Evolutionary conservation across 2,888 invertebrate species (phyloP).

Genomic region (Geotrupes spiniger): DNA sequence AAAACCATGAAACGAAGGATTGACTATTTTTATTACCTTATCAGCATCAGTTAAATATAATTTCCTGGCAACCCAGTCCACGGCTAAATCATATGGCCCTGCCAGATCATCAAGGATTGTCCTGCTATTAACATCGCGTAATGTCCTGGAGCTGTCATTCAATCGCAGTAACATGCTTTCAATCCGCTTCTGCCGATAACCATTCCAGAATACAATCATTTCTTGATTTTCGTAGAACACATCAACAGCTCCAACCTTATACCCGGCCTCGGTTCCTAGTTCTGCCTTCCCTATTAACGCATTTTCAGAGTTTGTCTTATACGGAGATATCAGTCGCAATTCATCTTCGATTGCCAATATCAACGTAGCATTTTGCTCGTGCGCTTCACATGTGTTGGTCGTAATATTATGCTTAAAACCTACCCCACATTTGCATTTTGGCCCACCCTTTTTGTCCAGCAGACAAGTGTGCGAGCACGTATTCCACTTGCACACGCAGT

Average conservation of each 20-base stretch:
- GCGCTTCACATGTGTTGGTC: constrained; percentile 57
- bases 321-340: constrained; percentile 61
- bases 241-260: constrained; percentile 57
- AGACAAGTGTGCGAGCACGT: constrained; percentile 78
- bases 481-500: constrained; percentile 62
- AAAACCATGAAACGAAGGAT: too few species aligned
- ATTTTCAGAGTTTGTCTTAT: constrained; percentile 53
- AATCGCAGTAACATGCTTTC: constrained; percentile 45
- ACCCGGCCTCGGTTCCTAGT: constrained; percentile 38
- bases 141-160: constrained; percentile 25
- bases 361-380: constrained; percentile 57
- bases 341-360: constrained; percentile 64
- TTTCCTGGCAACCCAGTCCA: constrained; percentile 67
- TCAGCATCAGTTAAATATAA: constrained; percentile 68
- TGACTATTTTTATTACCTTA: constrained; percentile 25
- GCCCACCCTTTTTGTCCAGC: constrained; percentile 48
- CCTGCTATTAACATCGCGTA: constrained; percentile 26
- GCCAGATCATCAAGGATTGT: constrained; percentile 54
- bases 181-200: constrained; percentile 50
- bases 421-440: constrained; percentile 61
- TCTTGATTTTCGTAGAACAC: constrained; percentile 46
- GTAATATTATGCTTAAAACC: constrained; percentile 56
- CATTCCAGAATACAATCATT: constrained; percentile 50
- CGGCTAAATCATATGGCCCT: constrained; percentile 70
- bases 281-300: constrained; percentile 37